Evolutionary conservation across 1,140 invertebrate genomes (phyloP).

Genomic region (Triops longicaudatus): DNA sequence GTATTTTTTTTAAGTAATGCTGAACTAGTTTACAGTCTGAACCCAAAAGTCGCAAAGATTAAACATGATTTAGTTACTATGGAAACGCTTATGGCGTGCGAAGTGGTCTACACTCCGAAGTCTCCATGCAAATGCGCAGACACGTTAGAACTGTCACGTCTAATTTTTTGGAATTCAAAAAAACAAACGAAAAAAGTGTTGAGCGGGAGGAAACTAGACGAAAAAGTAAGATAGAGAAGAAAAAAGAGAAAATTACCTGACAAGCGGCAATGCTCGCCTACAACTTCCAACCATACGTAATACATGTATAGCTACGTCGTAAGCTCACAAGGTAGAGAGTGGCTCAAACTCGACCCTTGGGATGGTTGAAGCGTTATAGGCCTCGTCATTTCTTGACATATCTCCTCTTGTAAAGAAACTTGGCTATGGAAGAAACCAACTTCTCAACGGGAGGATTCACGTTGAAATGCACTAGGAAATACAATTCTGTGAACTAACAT

Average conservation of each 20-base stretch:
- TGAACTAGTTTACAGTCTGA: not conserved
- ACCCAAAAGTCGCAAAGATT: not conserved
- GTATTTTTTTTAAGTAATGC: not conserved
- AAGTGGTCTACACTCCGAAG: not conserved
- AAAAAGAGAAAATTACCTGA: not conserved
- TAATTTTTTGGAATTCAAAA: not conserved
- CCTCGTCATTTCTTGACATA: not conserved
- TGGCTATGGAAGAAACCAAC: too few relatives aligned
- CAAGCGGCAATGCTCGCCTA: not conserved
- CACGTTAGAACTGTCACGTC: not conserved
- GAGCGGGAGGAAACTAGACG: not conserved
- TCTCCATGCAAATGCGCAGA: not conserved
- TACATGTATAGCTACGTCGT: not conserved
- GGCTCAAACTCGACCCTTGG: not conserved
- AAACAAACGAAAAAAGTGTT: not conserved
- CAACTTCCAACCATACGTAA: not conserved
- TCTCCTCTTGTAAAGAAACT: not conserved
- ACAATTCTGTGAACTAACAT: too few relatives aligned
- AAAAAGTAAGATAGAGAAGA: not conserved
- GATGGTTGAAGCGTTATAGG: not conserved
- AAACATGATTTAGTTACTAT: slow-evolving; percentile 19
- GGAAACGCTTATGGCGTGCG: not conserved
- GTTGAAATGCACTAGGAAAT: too few relatives aligned
- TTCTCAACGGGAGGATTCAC: too few relatives aligned
- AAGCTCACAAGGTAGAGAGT: not conserved